phyloP scores from a whole-genome alignment of 2,113 vertebrate species.

The Hemibagrus wyckioides region DNA sequence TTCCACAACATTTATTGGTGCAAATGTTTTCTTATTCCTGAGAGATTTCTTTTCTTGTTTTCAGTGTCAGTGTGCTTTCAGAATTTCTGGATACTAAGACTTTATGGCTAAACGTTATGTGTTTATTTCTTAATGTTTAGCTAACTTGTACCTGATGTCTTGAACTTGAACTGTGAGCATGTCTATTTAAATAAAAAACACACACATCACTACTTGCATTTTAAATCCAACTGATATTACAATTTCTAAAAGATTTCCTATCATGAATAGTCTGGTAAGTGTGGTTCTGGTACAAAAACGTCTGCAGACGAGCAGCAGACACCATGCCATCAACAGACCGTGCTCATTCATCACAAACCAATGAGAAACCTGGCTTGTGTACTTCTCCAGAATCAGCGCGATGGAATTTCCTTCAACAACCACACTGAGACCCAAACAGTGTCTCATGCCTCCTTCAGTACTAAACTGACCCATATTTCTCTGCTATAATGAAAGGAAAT shows the following conservation, averaged over 20 bases:
- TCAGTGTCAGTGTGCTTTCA: background rate
- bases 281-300: background rate
- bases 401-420: background rate
- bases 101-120: background rate
- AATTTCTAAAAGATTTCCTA: background rate
- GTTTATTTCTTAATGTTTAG: background rate
- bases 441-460: background rate
- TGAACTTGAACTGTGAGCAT: background rate
- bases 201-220: background rate
- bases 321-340: background rate
- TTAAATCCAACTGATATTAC: background rate
- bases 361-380: background rate
- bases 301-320: background rate
- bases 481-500: background rate
- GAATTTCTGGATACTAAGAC: background rate
- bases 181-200: background rate
- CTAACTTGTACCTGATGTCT: background rate
- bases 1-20: background rate
- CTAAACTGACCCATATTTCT: background rate
- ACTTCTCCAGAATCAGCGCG: background rate
- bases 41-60: background rate
- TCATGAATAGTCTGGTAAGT: background rate
- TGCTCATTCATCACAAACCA: background rate
- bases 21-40: background rate
- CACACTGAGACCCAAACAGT: background rate